Conservation (phyloP, 1,140 invertebrate genomes). For the Scaptomyza hsui region DNA sequence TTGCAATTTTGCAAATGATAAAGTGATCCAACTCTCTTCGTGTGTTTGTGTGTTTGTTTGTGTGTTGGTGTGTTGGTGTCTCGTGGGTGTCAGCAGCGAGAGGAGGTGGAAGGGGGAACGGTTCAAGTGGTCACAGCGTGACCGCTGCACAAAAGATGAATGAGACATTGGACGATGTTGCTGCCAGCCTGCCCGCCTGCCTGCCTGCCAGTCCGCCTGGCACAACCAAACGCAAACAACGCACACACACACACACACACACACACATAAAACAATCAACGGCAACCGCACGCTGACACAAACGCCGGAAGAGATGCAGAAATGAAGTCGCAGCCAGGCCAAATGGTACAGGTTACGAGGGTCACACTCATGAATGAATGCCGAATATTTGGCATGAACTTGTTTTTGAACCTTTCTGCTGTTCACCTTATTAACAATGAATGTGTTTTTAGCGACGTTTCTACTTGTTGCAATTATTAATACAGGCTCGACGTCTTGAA, state of each 20-base stretch:
- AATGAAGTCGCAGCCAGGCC: conserved; percentile 62
- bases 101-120: conserved; percentile 36
- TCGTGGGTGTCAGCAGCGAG: conserved; percentile 46
- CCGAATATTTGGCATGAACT: conserved; percentile 21
- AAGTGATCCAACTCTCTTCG: conserved; percentile 65
- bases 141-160: conserved; percentile 71
- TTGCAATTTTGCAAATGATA: conserved; percentile 81
- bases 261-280: conserved; percentile 74
- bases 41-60: not conserved
- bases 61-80: not conserved
- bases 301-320: conserved; percentile 65
- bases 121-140: conserved; percentile 75
- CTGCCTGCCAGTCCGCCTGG: conserved; percentile 38
- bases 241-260: conserved; percentile 65
- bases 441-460: too few relatives aligned
- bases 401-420: not conserved
- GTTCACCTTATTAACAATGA: not conserved
- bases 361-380: conserved; percentile 57
- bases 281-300: conserved; percentile 70
- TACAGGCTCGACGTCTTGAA: too few relatives aligned
- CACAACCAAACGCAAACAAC: conserved; percentile 65
- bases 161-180: conserved; percentile 68
- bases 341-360: conserved; percentile 37
- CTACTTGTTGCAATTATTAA: too few relatives aligned
- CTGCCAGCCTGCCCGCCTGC: conserved; percentile 38